phyloP scores from a whole-genome alignment of 2,888 invertebrate species.

The Tenthredo mesomela region DNA sequence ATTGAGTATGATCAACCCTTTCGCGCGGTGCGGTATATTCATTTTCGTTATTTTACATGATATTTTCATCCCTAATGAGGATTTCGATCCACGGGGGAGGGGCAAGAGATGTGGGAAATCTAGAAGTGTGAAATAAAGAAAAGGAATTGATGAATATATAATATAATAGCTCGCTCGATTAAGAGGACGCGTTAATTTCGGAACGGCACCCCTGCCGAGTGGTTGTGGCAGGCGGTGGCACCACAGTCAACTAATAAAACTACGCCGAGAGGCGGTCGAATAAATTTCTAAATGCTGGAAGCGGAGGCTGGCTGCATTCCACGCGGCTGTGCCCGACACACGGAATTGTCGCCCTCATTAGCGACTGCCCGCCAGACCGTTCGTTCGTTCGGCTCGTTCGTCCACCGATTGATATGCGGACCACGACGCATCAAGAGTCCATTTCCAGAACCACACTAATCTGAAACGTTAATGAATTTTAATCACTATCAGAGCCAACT shows the following conservation, averaged over 20 bases:
- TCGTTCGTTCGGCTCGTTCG: slow-evolving; percentile 51
- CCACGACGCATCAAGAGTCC: slow-evolving; percentile 67
- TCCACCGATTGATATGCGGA: slow-evolving; percentile 74
- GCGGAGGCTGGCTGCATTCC: slow-evolving; percentile 72
- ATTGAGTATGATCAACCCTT: neutral
- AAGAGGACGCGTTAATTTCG: slow-evolving; percentile 49
- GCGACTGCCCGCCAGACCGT: slow-evolving; percentile 62
- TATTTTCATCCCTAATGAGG: neutral
- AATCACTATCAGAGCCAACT: slow-evolving; percentile 62
- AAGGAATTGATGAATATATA: slow-evolving; percentile 20
- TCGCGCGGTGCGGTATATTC: slow-evolving; percentile 53
- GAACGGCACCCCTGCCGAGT: slow-evolving; percentile 50
- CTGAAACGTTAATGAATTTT: slow-evolving; percentile 73
- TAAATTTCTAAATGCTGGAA: slow-evolving; percentile 74
- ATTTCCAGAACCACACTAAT: slow-evolving; percentile 73
- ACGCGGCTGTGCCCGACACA: slow-evolving; percentile 72
- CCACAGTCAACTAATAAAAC: slow-evolving; percentile 72
- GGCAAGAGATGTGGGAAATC: no score
- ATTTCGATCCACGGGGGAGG: neutral
- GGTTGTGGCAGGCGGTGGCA: slow-evolving; percentile 63
- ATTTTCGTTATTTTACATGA: neutral
- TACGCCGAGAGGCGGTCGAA: slow-evolving; percentile 71
- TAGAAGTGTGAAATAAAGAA: neutral
- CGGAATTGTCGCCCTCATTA: slow-evolving; percentile 76
- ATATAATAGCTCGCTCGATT: slow-evolving; percentile 30